phyloP scores from a whole-genome alignment of 2,797 vertebrate species.

The Acanthornis magna region DNA sequence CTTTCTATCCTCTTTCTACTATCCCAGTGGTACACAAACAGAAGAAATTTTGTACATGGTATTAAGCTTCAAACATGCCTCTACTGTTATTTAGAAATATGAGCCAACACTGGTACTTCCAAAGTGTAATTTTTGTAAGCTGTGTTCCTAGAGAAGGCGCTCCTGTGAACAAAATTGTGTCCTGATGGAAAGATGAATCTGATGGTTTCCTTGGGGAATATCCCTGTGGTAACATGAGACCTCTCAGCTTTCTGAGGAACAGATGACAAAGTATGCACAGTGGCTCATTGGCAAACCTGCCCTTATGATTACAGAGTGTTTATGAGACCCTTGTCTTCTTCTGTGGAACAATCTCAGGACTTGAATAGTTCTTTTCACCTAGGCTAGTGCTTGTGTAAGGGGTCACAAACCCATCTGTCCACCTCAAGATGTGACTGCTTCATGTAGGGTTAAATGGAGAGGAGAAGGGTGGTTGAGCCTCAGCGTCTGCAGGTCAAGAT shows the following conservation, averaged over 20 bases:
- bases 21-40: not conserved
- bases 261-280: not conserved
- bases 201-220: not conserved
- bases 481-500: rapidly evolving
- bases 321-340: not conserved
- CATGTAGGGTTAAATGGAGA: not conserved
- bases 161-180: not conserved
- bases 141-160: not conserved
- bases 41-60: not conserved
- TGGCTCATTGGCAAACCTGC: not conserved
- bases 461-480: not conserved
- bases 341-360: not conserved
- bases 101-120: not conserved
- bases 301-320: not conserved
- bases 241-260: not conserved
- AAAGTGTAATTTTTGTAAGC: not conserved
- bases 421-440: not conserved
- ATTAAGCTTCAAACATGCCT: not conserved
- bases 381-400: not conserved
- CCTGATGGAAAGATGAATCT: not conserved
- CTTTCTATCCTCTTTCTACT: not conserved
- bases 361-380: not conserved
- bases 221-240: not conserved
- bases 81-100: not conserved
- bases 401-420: not conserved